Conservation (phyloP, 2,888 invertebrate genomes). For the Epistrophe eligans region DNA sequence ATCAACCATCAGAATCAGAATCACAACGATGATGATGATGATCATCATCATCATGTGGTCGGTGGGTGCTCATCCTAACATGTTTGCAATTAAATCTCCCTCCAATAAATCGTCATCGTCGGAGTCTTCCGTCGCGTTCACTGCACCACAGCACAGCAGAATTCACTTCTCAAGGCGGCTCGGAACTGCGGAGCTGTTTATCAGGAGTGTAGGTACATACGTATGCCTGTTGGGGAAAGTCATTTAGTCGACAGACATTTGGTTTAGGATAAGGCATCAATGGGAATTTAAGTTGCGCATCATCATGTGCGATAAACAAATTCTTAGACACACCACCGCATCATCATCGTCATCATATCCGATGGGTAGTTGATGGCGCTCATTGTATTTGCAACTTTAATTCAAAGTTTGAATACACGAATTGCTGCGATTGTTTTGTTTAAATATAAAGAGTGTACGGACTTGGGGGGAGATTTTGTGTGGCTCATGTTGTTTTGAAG, state of each 20-base stretch:
- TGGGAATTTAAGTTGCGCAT: slow-evolving; percentile 62
- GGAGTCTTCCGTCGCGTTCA: slow-evolving; percentile 20
- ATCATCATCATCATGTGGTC: slow-evolving; percentile 46
- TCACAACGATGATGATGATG: slow-evolving; percentile 35
- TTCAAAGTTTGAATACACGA: slow-evolving; percentile 20
- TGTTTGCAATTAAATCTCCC: slow-evolving; percentile 72
- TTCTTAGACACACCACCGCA: slow-evolving; percentile 57
- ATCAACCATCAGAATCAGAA: slow-evolving; percentile 62
- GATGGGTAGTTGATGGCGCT: slow-evolving; percentile 46
- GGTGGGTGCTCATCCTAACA: slow-evolving; percentile 67
- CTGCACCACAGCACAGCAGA: not conserved
- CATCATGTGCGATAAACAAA: slow-evolving; percentile 74
- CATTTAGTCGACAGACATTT: slow-evolving; percentile 55
- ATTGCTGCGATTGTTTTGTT: slow-evolving; percentile 1
- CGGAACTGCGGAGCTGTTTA: not conserved
- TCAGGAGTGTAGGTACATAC: not conserved
- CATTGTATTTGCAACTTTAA: slow-evolving; percentile 46
- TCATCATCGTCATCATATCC: slow-evolving; percentile 15
- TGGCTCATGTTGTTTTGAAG: slow-evolving; percentile 37
- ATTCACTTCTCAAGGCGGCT: not conserved
- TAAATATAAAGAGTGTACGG: slow-evolving; percentile 13
- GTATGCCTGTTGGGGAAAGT: slow-evolving; percentile 46
- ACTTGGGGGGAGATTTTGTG: slow-evolving; percentile 32
- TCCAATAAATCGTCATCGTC: slow-evolving; percentile 69
- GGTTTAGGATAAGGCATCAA: slow-evolving; percentile 52